Conservation (phyloP, 2,797 vertebrate species). For the Hydrophis major region DNA sequence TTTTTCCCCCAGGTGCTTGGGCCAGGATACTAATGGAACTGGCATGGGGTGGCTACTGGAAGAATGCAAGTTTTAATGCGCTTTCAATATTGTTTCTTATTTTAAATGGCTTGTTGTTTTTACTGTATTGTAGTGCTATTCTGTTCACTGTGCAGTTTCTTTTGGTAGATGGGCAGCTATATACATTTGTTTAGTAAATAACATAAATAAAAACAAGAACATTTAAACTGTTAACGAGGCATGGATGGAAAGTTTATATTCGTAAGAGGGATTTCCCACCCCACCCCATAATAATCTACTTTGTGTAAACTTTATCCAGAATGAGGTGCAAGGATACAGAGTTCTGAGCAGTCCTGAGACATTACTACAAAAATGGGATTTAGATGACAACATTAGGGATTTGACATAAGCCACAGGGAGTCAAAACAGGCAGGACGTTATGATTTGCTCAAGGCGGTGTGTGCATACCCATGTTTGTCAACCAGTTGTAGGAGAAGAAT, state of each 20-base stretch:
- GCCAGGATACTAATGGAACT: neutral
- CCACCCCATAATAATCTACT: neutral
- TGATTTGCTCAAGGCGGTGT: neutral
- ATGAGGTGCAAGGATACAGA: neutral
- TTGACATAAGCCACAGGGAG: neutral
- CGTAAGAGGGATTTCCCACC: neutral
- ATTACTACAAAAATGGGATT: neutral
- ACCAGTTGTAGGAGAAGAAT: neutral
- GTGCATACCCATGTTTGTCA: neutral
- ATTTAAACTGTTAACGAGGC: neutral
- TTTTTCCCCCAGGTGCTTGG: neutral
- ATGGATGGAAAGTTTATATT: neutral
- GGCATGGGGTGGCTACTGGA: neutral
- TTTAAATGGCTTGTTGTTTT: neutral
- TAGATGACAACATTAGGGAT: neutral
- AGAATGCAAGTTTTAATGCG: neutral
- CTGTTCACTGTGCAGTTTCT: neutral
- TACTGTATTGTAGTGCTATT: neutral
- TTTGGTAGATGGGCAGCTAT: neutral
- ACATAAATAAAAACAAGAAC: neutral
- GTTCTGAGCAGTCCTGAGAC: neutral
- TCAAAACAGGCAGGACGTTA: neutral
- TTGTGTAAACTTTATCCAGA: neutral
- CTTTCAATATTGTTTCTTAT: neutral
- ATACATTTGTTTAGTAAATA: neutral